Evolutionary conservation across 2,888 invertebrate species (phyloP), one percentile per base, ranked within the genome.

Genomic region (Parnassius mnemosyne): DNA sequence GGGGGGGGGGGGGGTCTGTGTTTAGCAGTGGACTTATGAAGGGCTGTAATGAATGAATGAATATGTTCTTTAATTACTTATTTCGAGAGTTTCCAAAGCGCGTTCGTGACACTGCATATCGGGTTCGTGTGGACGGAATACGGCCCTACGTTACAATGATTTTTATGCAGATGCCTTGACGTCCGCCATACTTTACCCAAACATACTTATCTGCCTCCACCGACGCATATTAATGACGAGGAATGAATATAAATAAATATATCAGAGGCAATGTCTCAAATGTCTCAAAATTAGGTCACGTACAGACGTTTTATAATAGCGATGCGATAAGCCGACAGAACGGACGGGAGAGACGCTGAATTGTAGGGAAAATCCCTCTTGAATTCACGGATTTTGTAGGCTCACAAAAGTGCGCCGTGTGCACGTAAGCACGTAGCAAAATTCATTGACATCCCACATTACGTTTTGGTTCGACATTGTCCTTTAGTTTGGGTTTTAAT

Each of bases 141-240:
- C 49, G 49, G 53, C 9, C n/a, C 50, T 11, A 13, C 44, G 25
- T 53, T 50, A 25, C 60, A 49, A 54, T 57, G 57, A 57, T 57
- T 60, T 57, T 54, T 62, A 60, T 60, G 42, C 59, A 73, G 66
- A 67, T 60, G 67, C 49, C 65, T 52, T 54, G 56, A 56, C 58
- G 49, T 34, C 60, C n/a, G 54, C 75, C 74, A 75, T 78, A 78
- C 74, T 76, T 79, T 72, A 73, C 68, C 77, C 60, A 69, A 75
- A 76, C 77, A 76, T 76, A 74, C 72, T 76, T 76, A 75, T 76
- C 74, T 70, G 65, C 54, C 16, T 13, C 49, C 16, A 53, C 51
- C 55, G 34, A 55, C 55, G 43, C 53, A 70, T 71, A 69, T 73
- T 70, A 69, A 65, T 58, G 44, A 71, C 71, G 68, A 50, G 68